Percentiles rank a stretch among this genome's conserved stretches.
phyloP scores from a whole-genome alignment of 1,140 invertebrate genomes.

The Caenorhabditis inopinata region DNA sequence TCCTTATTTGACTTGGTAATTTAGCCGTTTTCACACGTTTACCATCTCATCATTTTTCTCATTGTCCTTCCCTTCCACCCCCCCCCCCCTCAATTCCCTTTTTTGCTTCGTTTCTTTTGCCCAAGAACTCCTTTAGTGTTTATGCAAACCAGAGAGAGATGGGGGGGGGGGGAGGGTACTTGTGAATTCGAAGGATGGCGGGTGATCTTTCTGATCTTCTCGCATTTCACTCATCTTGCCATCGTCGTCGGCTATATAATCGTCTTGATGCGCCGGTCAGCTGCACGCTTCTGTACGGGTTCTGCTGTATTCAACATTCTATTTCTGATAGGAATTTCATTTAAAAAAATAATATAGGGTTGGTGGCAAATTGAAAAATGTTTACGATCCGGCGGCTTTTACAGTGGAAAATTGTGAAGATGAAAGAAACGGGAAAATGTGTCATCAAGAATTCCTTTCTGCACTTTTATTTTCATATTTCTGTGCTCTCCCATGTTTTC shows the following conservation, averaged over 20 bases:
- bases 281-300: too few relatives aligned
- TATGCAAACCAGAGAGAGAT: slow-evolving; percentile 28
- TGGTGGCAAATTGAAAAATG: slow-evolving; percentile 9
- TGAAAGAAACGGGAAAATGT: neutral
- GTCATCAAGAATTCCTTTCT: neutral
- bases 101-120: neutral
- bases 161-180: too few relatives aligned
- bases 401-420: neutral
- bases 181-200: neutral
- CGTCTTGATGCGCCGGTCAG: neutral
- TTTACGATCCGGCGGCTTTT: neutral
- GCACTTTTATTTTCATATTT: neutral
- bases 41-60: neutral
- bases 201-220: neutral
- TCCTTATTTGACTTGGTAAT: slow-evolving; percentile 12
- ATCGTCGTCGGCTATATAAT: neutral
- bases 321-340: neutral
- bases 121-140: neutral
- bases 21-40: slow-evolving; percentile 6
- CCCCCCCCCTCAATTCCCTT: too few relatives aligned
- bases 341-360: neutral
- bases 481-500: neutral
- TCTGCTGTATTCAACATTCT: too few relatives aligned
- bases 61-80: neutral
- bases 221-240: neutral